Conservation (phyloP, 2,113 vertebrate species). For the Nycticorax nycticorax region DNA sequence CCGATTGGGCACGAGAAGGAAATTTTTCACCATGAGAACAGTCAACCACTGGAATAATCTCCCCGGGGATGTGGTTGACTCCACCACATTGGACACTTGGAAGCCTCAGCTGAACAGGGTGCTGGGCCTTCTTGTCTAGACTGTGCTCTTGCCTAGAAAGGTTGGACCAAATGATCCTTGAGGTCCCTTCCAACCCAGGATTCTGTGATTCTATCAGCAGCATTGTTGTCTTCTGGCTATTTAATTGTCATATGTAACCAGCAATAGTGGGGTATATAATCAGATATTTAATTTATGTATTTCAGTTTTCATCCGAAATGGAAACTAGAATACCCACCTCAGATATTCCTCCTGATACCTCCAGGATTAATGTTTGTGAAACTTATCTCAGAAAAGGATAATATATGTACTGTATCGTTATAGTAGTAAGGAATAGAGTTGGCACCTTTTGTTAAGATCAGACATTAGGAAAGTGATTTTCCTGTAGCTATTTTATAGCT, state of each 20-base stretch:
- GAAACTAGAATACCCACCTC: background rate
- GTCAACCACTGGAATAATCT: too few relatives aligned
- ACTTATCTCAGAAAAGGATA: background rate
- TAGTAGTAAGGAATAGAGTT: background rate
- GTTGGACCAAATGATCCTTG: too few relatives aligned
- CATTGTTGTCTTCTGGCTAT: background rate
- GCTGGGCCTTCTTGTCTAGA: too few relatives aligned
- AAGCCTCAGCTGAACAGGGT: too few relatives aligned
- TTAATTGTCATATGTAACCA: background rate
- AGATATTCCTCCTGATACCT: background rate
- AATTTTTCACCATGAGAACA: too few relatives aligned
- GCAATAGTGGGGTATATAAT: accelerated
- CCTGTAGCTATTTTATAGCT: background rate
- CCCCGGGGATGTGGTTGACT: too few relatives aligned
- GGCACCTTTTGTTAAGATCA: background rate
- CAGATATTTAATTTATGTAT: background rate
- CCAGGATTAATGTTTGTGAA: background rate
- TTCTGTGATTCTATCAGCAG: background rate
- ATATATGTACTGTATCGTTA: background rate
- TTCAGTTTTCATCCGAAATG: background rate
- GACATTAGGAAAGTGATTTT: background rate
- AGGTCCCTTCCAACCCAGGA: too few relatives aligned
- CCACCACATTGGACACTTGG: too few relatives aligned
- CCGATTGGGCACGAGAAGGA: too few relatives aligned
- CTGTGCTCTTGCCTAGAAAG: too few relatives aligned